Base-by-base conservation (phyloP, 2,888 invertebrate genomes). In the Tholera decimalis region DNA sequence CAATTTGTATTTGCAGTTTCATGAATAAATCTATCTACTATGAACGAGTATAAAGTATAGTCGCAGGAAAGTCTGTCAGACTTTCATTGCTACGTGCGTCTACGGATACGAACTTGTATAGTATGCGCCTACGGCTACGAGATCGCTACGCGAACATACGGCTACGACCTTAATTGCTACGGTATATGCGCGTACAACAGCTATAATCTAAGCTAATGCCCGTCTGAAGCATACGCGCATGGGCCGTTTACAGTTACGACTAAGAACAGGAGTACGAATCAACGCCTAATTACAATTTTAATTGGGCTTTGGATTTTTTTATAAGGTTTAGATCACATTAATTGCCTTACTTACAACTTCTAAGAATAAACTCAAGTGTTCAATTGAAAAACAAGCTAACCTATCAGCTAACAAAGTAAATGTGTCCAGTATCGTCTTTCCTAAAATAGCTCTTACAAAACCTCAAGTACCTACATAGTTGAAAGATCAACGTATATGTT, bases 401-500 rank as follows among this genome's bases (percentile, higher is more conserved):
- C 41, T 41, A 13, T 53, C 18, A 24, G 22, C 1, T 47, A 64
- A 20, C 65, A 53, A 68, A 73, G 58, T 69, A 49, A 35, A 65
- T 15, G 28, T 15, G 18, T 26, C 24, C 15, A 41, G 8, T 41
- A n/a, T 35, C 35, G 28, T 22, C n/a, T 64, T 41, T 20, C 18
- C 15, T 46, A 22, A 22, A 6, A 28, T 46, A 33, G 51, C 13
- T 13, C 39, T 28, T 33, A 33, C 22, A 46, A 50, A 71, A 61
- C 73, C 60, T 0, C 65, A 66, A 54, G 57, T 30, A 62, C 47
- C 20, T 77, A 55, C 47, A 24, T 77, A 55, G 49, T 64, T 57
- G 22, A 71, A 58, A 77, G 57, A 77, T 57, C 49, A 55, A 57
- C 53, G 64, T 69, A 55, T 41, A 58, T 46, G 64, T 39, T 59